These are phyloP conservation scores for Lerema accius DNA, from an alignment of 1,140 invertebrate species.

Conservation along the genomic window DNA sequence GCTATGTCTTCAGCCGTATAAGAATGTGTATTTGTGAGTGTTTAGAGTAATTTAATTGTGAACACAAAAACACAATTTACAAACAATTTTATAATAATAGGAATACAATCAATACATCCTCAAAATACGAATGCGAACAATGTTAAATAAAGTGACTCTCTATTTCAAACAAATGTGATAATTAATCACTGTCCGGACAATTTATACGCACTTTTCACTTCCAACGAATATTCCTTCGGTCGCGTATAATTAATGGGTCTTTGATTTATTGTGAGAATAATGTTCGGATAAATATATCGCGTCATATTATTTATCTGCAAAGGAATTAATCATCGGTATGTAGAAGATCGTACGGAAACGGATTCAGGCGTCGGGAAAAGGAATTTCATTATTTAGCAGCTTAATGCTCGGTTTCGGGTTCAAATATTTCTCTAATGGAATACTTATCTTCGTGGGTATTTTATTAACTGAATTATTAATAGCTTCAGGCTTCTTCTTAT, in stretches of 20 bases:
- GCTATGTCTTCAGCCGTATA: too few species aligned
- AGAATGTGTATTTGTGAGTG: too few species aligned
- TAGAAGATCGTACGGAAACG: not conserved
- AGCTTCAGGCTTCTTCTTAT: not conserved
- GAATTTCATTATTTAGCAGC: not conserved
- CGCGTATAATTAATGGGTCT: conserved; percentile 37
- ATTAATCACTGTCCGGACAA: conserved; percentile 37
- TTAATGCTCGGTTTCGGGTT: not conserved
- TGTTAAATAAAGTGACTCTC: conserved; percentile 33
- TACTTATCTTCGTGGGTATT: not conserved
- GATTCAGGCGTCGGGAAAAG: not conserved
- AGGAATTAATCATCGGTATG: conserved; percentile 28
- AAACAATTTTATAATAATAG: conserved; percentile 1
- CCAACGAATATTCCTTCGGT: conserved; percentile 36
- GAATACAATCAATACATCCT: conserved; percentile 13
- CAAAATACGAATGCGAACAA: conserved; percentile 11
- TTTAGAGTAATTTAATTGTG: too few species aligned
- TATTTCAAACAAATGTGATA: conserved; percentile 38
- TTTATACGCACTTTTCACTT: conserved; percentile 36
- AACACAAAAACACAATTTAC: not conserved
- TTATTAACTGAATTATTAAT: not conserved
- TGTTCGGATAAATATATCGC: conserved; percentile 30
- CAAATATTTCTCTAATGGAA: not conserved
- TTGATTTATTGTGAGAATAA: conserved; percentile 36
- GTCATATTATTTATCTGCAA: conserved; percentile 26